Percentiles rank a stretch among this genome's conserved stretches.
Evolutionary conservation across 2,113 vertebrate genomes (phyloP).

Genomic region (Nerophis ophidion): DNA sequence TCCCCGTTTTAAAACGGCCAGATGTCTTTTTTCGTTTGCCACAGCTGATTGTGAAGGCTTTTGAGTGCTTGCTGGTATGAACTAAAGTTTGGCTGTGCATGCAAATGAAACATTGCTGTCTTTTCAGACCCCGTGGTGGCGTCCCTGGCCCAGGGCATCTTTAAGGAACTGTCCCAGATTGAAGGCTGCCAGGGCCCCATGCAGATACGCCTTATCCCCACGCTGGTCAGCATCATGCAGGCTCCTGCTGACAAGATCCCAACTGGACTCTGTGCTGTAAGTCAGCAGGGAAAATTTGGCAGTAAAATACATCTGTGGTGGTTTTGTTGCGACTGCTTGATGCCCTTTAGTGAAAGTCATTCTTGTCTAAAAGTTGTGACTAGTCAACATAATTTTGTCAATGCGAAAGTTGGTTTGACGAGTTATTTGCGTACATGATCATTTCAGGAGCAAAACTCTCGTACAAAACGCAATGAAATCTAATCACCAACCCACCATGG

Average conservation of each 20-base stretch:
- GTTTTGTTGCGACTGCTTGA: too few relatives aligned
- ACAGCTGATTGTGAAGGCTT: too few relatives aligned
- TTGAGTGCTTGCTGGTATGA: too few relatives aligned
- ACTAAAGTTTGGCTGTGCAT: neutral
- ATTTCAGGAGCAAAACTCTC: neutral
- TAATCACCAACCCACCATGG: neutral
- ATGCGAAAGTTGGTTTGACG: neutral
- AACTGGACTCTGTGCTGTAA: constrained; percentile 90
- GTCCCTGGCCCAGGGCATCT: constrained; percentile 95
- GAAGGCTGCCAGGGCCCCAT: constrained; percentile 94
- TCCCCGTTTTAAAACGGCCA: neutral
- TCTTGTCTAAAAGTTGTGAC: too few relatives aligned
- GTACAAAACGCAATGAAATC: neutral
- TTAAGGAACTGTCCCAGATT: constrained; percentile 95
- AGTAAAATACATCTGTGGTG: too few relatives aligned
- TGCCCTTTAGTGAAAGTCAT: too few relatives aligned
- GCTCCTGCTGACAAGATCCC: constrained; percentile 96
- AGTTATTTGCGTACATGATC: neutral
- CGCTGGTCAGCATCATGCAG: constrained; percentile 98
- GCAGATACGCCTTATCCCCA: constrained; percentile 97
- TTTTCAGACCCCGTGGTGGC: constrained; percentile 91
- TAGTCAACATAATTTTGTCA: too few relatives aligned
- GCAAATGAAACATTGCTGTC: constrained; percentile 3
- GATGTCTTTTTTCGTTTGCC: too few relatives aligned
- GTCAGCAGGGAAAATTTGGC: constrained; percentile 33